phyloP scores from a whole-genome alignment of 2,797 vertebrate species.

The Clamator glandarius region DNA sequence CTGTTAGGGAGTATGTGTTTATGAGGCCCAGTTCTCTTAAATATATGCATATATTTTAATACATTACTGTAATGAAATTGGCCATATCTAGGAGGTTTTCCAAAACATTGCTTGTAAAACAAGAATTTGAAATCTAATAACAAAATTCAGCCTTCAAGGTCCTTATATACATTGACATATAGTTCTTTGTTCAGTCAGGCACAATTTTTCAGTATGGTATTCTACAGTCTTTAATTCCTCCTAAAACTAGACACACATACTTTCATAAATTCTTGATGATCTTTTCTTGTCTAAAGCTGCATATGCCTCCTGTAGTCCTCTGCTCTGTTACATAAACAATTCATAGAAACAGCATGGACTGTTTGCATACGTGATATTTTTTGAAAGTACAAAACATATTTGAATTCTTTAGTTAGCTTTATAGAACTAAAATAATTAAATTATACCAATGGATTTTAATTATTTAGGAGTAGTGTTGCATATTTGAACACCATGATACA shows the following conservation, averaged over 20 bases:
- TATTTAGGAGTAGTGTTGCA: not conserved
- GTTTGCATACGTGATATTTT: not conserved
- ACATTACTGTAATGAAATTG: not conserved
- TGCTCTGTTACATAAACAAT: slow-evolving; percentile 25
- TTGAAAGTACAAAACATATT: slow-evolving; percentile 5
- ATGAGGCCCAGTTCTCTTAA: not conserved
- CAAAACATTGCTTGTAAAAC: not conserved
- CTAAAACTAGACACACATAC: not conserved
- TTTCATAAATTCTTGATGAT: slow-evolving; percentile 39
- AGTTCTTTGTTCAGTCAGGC: not conserved
- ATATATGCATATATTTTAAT: not conserved
- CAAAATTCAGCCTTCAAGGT: not conserved
- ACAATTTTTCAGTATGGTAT: not conserved
- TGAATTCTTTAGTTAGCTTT: slow-evolving; percentile 4
- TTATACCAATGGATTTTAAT: not conserved
- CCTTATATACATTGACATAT: not conserved
- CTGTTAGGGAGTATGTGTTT: not conserved
- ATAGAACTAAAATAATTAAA: not conserved
- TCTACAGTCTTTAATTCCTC: not conserved
- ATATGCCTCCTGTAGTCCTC: not conserved
- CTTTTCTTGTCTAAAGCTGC: not conserved
- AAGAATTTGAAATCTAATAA: not conserved
- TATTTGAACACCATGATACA: not conserved
- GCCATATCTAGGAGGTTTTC: not conserved
- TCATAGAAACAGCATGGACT: slow-evolving; percentile 38